Evolutionary conservation across 2,888 invertebrate species (phyloP).

Genomic region (Chaetogeoica ovagalla): DNA sequence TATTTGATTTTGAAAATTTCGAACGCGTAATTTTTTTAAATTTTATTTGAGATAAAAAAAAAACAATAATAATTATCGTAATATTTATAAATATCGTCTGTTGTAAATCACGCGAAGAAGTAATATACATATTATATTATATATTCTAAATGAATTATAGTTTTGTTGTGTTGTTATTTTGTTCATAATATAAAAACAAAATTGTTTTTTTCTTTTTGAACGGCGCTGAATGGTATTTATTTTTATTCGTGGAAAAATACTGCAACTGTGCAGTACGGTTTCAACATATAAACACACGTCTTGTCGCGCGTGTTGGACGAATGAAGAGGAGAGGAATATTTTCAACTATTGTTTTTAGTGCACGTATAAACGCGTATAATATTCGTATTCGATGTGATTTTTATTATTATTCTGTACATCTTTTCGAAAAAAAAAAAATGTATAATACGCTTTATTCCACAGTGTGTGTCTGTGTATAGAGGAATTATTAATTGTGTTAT

Average conservation of each 20-base stretch:
- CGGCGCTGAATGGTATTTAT: not conserved
- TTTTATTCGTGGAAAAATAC: not conserved
- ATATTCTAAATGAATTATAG: not conserved
- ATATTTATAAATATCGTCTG: too few relatives aligned
- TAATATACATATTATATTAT: too few relatives aligned
- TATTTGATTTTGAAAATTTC: too few relatives aligned
- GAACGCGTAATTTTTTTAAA: too few relatives aligned
- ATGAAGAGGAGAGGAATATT: not conserved
- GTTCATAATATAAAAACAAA: not conserved
- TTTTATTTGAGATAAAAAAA: too few relatives aligned
- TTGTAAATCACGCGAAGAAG: too few relatives aligned
- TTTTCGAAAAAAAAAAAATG: too few relatives aligned
- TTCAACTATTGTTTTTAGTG: conserved; percentile 24
- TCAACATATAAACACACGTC: not conserved
- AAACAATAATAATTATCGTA: too few relatives aligned
- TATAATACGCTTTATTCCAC: too few relatives aligned
- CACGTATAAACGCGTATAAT: not conserved
- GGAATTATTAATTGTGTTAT: not conserved
- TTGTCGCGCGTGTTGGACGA: not conserved
- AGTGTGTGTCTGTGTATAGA: too few relatives aligned
- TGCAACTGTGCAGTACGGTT: not conserved
- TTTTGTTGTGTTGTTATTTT: not conserved
- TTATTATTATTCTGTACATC: too few relatives aligned
- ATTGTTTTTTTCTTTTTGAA: too few relatives aligned
- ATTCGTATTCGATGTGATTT: not conserved